Evolutionary conservation across 2,797 vertebrate genomes (phyloP), one percentile per base, ranked within the genome.

Genomic region (Zonotrichia albicollis): DNA sequence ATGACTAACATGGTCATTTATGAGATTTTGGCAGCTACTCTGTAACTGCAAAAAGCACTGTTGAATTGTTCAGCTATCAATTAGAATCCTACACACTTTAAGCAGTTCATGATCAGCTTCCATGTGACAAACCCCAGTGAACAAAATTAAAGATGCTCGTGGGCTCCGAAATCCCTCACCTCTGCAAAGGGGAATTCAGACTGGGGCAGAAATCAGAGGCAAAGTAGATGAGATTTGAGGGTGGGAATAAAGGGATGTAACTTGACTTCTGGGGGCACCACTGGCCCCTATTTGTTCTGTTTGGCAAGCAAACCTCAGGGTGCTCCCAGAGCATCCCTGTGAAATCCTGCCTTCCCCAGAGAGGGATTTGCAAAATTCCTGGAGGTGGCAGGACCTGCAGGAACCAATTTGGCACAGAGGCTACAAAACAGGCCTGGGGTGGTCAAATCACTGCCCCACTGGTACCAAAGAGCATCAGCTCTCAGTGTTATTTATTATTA

Each of bases 1-100:
- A 93, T 77, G 62, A 95, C 89, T 88, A 94, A 64, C 88, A 87
- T 38, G 53, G 88, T 89, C 76, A 95, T 90, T 86, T 90, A 73
- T 80, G 90, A 93, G 89, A 73, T 89, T 92, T 84, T 90, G 86
- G 88, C 93, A 93, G 92, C 80, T 88, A 87, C 80, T 94, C 25
- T 76, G 58, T 93, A 91, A 89, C 73, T 83, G 67, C 89, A 91
- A 80, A 80, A 86, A 92, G 88, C 53, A 78, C 70, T 73, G 87
- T 9, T 43, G 78, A 94, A 90, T 90, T 65, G 62, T 64, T 81
- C 51, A 20, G 13, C 42, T 93, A 87, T 46, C 86, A 85, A 86
- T 91, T 84, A 73, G 71, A 89, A 51, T 34, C 29, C 54, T 64
- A 58, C 32, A 45, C 11, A 48, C 48, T 65, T 65, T 46, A 76